Evolutionary conservation across 2,797 vertebrate genomes (phyloP), one percentile per base, ranked within the genome.

Genomic region (Bryconaethiops microstoma): DNA sequence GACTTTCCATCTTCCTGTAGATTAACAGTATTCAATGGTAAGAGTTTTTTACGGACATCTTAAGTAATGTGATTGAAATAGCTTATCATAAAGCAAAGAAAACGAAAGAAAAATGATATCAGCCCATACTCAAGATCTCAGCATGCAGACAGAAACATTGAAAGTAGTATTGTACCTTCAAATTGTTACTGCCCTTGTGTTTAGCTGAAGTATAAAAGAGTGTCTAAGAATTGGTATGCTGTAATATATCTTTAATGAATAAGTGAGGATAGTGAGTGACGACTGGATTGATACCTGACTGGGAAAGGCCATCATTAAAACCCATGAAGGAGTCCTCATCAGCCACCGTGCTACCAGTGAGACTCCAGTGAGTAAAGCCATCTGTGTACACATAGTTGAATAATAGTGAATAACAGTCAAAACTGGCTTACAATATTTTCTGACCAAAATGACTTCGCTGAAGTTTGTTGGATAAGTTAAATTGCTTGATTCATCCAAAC

Each of bases 331-430:
- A 94, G 83, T 97, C 96, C 84, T 97, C 95, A 74, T 95, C 95
- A 2, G 94, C 89, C 72, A 95, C 93, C 0, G 93, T 94, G 79
- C 95, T 96, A 80, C 95, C 96, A 0, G 92, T 96, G 84, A 97
- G 91, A 89, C 96, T 98, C 97, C 97, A 98, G 92, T 97, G 96
- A 0, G 96, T 97, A 69, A 97, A 96, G 40, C 97, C 97, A 89
- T 97, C 97, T 98, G 80, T 25, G 62, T 19, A 68, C 60, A 79
- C 4, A 68, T n/a, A 57, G 9, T 35, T 1, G 35, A 7, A 77
- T 14, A 69, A 75, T 13, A 29, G 25, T 71, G 23, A 60, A 74
- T 4, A 78, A 72, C 45, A 54, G 21, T 60, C 25, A 60, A 25
- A 21, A 9, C 55, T n/a, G 2, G 55, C 55, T 23, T 59, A 17